These are phyloP conservation scores for Perdix hodgsoniae DNA, from an alignment of 2,797 vertebrate genomes.

Conservation along the genomic window DNA sequence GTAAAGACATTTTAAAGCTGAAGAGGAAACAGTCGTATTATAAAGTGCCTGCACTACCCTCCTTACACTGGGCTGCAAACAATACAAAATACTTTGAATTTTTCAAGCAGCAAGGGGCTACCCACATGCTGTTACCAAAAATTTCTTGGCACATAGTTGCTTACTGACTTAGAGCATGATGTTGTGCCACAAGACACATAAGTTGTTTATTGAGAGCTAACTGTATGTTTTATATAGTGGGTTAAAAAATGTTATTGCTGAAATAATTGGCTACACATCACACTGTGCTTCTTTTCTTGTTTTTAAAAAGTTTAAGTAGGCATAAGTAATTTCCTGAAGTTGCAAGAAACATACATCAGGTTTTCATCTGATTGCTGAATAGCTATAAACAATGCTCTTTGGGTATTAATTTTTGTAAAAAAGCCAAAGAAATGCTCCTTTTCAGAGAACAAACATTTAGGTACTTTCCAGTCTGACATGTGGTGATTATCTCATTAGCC, in stretches of 20 bases:
- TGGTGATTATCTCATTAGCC: constrained; percentile 32
- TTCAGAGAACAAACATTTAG: constrained; percentile 37
- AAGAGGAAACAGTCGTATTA: neutral
- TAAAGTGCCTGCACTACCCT: neutral
- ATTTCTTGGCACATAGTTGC: neutral
- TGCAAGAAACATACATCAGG: neutral
- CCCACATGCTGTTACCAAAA: neutral
- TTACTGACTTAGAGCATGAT: neutral
- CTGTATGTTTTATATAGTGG: neutral
- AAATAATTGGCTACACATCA: neutral
- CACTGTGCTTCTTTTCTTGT: neutral
- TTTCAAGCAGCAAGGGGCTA: neutral
- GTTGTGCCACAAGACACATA: neutral
- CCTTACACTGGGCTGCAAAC: neutral
- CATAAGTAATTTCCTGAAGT: neutral
- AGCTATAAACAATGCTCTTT: neutral
- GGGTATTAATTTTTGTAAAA: neutral
- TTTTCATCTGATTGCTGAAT: neutral
- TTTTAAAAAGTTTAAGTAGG: neutral
- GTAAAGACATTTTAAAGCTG: neutral
- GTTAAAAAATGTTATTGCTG: neutral
- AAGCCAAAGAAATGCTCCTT: neutral
- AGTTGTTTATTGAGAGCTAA: neutral
- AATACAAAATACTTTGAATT: neutral
- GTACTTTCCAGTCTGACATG: constrained; percentile 40